These are phyloP conservation scores for Nasonia giraulti DNA, from an alignment of 1,140 invertebrate species.

Conservation along the genomic window DNA sequence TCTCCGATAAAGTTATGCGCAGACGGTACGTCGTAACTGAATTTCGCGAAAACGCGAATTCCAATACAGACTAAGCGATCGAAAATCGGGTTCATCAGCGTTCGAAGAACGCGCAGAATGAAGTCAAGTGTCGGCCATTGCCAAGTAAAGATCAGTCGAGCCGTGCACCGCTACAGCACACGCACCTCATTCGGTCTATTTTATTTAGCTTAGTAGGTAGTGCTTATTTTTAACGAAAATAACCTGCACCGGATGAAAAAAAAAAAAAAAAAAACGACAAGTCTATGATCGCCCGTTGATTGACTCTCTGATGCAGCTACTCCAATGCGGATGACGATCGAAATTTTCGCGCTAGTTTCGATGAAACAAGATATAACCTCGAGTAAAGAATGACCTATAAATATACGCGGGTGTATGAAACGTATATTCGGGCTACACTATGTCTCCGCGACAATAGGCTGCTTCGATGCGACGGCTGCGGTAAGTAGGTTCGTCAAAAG, in stretches of 20 bases:
- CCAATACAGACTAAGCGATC: neutral
- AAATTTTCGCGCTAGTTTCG: conserved; percentile 7
- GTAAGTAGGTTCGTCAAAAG: too few relatives aligned
- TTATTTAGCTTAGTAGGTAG: conserved; percentile 51
- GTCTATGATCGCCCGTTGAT: neutral
- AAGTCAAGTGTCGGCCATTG: conserved; percentile 50
- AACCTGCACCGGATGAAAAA: neutral
- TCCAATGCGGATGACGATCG: too few relatives aligned
- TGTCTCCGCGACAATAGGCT: too few relatives aligned
- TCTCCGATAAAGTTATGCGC: neutral
- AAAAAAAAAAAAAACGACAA: neutral
- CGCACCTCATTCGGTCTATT: conserved; percentile 32
- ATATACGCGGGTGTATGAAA: conserved; percentile 19
- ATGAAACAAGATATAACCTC: conserved; percentile 39
- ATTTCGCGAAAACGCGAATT: neutral
- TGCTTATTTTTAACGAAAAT: conserved; percentile 47
- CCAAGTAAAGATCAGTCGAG: conserved; percentile 42
- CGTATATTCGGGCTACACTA: neutral
- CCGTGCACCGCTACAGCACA: neutral
- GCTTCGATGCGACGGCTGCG: too few relatives aligned
- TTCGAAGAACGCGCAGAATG: conserved; percentile 32
- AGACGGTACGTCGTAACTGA: too few relatives aligned
- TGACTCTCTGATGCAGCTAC: neutral
- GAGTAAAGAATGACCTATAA: conserved; percentile 25
- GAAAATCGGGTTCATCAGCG: neutral